Conservation (phyloP, 2,113 vertebrate genomes). For the Stomatorhinus ivindoensis region DNA sequence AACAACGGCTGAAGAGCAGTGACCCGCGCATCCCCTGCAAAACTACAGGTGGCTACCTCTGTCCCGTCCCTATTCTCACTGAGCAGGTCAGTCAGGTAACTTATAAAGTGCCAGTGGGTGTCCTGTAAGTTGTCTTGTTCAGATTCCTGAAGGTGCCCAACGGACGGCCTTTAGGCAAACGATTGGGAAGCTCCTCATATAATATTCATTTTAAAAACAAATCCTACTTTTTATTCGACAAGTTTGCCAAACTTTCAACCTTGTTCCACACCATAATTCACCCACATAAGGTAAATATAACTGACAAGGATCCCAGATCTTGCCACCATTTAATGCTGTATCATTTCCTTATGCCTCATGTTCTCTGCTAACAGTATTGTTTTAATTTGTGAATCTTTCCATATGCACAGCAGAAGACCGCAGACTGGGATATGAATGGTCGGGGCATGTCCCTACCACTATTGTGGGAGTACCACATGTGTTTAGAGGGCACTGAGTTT, state of each 20-base stretch:
- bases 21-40: background rate
- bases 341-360: background rate
- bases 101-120: background rate
- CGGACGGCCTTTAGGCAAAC: background rate
- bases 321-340: background rate
- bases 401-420: background rate
- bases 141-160: background rate
- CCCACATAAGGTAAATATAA: background rate
- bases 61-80: background rate
- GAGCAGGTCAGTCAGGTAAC: background rate
- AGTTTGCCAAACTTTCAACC: background rate
- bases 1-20: background rate
- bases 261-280: background rate
- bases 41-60: background rate
- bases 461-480: background rate
- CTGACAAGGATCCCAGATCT: background rate
- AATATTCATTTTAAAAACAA: background rate
- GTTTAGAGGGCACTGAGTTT: background rate
- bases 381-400: background rate
- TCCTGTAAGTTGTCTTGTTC: background rate
- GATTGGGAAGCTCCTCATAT: background rate
- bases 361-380: background rate
- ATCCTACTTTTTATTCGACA: background rate
- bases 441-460: background rate
- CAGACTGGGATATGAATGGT: background rate